These are phyloP conservation scores for Drosophila prosaltans DNA, from an alignment of 1,140 invertebrate species.

Conservation along the genomic window DNA sequence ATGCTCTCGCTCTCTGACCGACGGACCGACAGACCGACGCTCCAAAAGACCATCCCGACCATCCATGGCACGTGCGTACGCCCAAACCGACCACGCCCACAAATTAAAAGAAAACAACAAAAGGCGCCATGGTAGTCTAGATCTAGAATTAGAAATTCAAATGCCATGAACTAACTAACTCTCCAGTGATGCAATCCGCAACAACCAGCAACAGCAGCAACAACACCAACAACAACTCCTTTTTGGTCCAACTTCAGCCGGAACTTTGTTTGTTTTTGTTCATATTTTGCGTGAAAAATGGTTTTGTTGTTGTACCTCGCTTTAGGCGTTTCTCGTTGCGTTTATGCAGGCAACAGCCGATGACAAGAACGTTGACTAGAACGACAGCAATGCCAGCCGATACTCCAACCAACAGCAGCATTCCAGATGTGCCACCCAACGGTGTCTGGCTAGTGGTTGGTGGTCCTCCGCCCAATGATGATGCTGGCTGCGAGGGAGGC, in stretches of 20 bases:
- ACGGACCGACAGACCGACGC: neutral
- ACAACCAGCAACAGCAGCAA: constrained; percentile 38
- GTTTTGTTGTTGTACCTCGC: constrained; percentile 79
- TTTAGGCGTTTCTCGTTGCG: constrained; percentile 89
- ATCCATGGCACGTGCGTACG: constrained; percentile 34
- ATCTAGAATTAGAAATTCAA: constrained; percentile 54
- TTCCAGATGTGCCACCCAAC: constrained; percentile 86
- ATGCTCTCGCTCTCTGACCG: constrained; percentile 26
- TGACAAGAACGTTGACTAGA: constrained; percentile 92
- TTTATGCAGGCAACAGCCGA: constrained; percentile 93
- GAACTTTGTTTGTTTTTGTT: neutral
- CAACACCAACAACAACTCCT: constrained; percentile 21
- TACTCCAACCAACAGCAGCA: constrained; percentile 88
- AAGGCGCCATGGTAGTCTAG: constrained; percentile 20
- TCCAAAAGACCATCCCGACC: constrained; percentile 16
- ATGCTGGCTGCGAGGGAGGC: constrained; percentile 84
- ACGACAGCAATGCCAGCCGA: constrained; percentile 89
- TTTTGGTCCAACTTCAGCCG: neutral
- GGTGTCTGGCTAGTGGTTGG: constrained; percentile 80
- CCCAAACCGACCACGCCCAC: constrained; percentile 33
- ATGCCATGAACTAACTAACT: constrained; percentile 23
- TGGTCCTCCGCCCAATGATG: constrained; percentile 83
- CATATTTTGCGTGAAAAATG: constrained; percentile 9
- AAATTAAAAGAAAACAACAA: constrained; percentile 59
- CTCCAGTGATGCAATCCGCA: constrained; percentile 19